Evolutionary conservation across 2,797 vertebrate species (phyloP).

Genomic region (Propithecus perrieri): DNA sequence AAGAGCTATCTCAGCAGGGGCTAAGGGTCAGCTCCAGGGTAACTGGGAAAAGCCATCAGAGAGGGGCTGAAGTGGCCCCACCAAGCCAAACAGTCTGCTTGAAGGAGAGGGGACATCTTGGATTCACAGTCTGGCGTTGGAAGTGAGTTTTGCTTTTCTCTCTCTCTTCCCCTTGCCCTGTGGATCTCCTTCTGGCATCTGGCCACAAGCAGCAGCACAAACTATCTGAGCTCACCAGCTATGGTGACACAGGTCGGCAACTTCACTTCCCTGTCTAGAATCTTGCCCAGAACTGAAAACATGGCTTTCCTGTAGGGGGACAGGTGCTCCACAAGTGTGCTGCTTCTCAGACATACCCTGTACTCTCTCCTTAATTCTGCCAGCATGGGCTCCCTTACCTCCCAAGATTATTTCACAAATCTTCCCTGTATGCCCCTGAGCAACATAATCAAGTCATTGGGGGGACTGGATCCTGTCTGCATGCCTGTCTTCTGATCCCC

Average conservation of each 20-base stretch:
- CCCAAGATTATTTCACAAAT: not conserved
- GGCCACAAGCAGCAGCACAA: not conserved
- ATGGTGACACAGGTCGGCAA: not conserved
- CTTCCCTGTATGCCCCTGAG: not conserved
- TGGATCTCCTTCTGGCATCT: not conserved
- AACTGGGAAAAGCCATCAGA: not conserved
- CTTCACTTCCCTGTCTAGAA: no score
- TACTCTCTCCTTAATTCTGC: not conserved
- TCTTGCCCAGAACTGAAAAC: not conserved
- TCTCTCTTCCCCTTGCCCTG: not conserved
- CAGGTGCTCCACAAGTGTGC: not conserved
- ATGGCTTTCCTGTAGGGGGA: not conserved
- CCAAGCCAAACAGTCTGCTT: not conserved
- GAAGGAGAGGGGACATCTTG: not conserved
- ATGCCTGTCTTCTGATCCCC: not conserved
- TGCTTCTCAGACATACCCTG: not conserved
- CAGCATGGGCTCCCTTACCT: not conserved
- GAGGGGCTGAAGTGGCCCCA: not conserved
- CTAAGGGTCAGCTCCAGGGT: not conserved
- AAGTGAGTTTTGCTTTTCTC: not conserved
- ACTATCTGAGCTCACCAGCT: not conserved
- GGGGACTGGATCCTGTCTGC: not conserved
- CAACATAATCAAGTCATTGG: not conserved
- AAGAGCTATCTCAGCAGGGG: not conserved
- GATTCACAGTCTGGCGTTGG: not conserved